Base-by-base conservation (phyloP, 2,113 vertebrate species). In the Ciconia boyciana region DNA sequence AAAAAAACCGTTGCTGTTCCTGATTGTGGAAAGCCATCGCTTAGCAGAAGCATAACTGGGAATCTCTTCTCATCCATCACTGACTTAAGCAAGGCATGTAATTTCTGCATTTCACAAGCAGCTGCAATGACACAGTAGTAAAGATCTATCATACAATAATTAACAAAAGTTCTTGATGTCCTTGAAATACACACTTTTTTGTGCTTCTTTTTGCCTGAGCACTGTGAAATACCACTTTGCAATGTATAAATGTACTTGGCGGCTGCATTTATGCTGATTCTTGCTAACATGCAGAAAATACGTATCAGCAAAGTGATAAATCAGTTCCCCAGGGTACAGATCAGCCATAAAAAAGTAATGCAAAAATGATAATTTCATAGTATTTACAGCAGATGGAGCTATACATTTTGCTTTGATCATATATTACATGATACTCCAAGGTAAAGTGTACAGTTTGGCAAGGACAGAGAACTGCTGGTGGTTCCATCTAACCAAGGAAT, bases 381-480 rank as follows among this genome's bases (percentile, higher is more conserved):
- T 64, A 79, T 87, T 96, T 93, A 93, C 96, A 97, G 95, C 71
- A 98, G 97, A 95, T 97, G 97, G 97, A 97, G 97, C 97, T 96
- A 48, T 93, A 28, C 18, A 93, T 97, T 96, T 93, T 96, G 65
- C 87, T 88, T 90, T 94, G 95, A 88, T 94, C 86, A 61, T 87
- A 17, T 32, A 24, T 88, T 75, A 61, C 25, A 24, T 75, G 69
- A 43, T 70, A 66, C 36, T 95, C 66, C 62, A 43, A 80, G 54
- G 55, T 65, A 55, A 60, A 60, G 18, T 4, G 22, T 93, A 34
- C 7, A 13, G 44, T 57, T 84, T 76, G 80, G 12, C 65, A 61
- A 72, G 55, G 49, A 79, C 26, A 36, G 62, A 79, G 10, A 31
- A 19, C 58, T 75, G 43, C 25, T 70, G 72, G 17, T 15, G 51